phyloP scores from a whole-genome alignment of 2,113 vertebrate genomes.

The Nannospalax galili region DNA sequence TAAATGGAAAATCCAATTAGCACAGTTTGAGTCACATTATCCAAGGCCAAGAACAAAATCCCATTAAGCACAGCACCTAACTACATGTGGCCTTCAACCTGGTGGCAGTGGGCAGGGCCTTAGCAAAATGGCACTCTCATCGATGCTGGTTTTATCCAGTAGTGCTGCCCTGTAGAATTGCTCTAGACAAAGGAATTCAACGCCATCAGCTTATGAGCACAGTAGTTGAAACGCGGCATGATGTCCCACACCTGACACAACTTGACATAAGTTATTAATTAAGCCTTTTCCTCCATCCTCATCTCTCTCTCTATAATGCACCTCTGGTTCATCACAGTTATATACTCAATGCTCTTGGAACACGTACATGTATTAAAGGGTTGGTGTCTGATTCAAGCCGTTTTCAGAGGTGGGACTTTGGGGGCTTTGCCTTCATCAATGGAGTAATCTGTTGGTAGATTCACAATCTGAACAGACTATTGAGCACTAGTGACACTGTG shows the following conservation, averaged over 20 bases:
- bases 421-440: not conserved
- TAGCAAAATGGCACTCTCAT: not conserved
- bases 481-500: not conserved
- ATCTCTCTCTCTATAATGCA: not conserved
- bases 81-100: not conserved
- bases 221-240: not conserved
- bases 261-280: not conserved
- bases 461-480: not conserved
- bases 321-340: not conserved
- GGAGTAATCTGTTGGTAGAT: not conserved
- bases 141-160: not conserved
- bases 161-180: not conserved
- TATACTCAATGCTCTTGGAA: not conserved
- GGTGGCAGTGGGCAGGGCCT: not conserved
- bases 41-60: not conserved
- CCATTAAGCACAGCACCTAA: not conserved
- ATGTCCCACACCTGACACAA: rapidly evolving
- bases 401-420: not conserved
- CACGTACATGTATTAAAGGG: not conserved
- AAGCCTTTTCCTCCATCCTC: too few relatives aligned
- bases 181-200: not conserved
- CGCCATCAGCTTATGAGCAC: not conserved
- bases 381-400: not conserved
- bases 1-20: not conserved
- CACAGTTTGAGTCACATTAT: not conserved